A percentile compares a stretch with the other conserved stretches of the same genome.
phyloP scores from a whole-genome alignment of 2,888 invertebrate species.

The Noctuana brunneofusca region DNA sequence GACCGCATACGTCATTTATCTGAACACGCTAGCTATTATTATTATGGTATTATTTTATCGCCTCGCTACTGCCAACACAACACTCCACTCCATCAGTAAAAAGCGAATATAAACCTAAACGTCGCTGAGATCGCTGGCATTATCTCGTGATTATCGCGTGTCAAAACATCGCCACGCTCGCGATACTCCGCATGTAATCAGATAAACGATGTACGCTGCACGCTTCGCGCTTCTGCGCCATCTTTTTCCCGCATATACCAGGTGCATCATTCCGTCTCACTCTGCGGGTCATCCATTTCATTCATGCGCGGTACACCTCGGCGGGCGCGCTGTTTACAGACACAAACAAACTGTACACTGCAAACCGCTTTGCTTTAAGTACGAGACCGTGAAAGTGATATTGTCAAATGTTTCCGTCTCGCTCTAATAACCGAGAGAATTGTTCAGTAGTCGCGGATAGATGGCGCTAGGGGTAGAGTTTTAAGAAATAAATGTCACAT shows the following conservation, averaged over 20 bases:
- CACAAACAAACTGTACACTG: slow-evolving; percentile 81
- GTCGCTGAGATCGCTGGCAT: slow-evolving; percentile 80
- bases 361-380: slow-evolving; percentile 83
- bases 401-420: slow-evolving; percentile 77
- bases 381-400: slow-evolving; percentile 82
- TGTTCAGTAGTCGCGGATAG: slow-evolving; percentile 59
- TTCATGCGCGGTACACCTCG: slow-evolving; percentile 82
- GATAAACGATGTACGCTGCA: slow-evolving; percentile 84
- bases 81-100: slow-evolving; percentile 63
- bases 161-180: slow-evolving; percentile 84
- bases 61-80: slow-evolving; percentile 61
- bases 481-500: slow-evolving; percentile 72
- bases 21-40: slow-evolving; percentile 58
- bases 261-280: slow-evolving; percentile 52
- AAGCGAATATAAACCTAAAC: slow-evolving; percentile 82
- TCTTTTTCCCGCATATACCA: slow-evolving; percentile 53
- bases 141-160: slow-evolving; percentile 84
- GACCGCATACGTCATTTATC: slow-evolving; percentile 58
- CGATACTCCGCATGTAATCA: slow-evolving; percentile 84
- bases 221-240: slow-evolving; percentile 68
- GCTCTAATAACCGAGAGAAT: slow-evolving; percentile 68
- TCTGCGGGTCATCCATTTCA: slow-evolving; percentile 78
- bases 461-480: slow-evolving; percentile 73
- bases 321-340: slow-evolving; percentile 81
- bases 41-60: slow-evolving; percentile 63